These are phyloP conservation scores for Ooceraea biroi DNA, from an alignment of 1,140 invertebrate species.

Conservation along the genomic window DNA sequence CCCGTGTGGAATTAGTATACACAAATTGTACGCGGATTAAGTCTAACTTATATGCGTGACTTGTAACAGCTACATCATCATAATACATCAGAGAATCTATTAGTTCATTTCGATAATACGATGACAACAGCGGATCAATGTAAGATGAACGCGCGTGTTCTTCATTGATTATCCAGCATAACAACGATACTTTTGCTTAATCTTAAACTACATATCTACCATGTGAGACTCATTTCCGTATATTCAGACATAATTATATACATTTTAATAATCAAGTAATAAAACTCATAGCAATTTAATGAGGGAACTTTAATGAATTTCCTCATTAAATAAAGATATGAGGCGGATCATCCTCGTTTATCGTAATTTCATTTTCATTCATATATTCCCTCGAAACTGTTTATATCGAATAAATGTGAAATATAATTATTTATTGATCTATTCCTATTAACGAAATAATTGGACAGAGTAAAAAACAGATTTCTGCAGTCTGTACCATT, in stretches of 20 bases:
- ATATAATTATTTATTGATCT: constrained; percentile 6
- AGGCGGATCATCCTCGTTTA: background rate
- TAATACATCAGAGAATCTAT: background rate
- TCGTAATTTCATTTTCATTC: background rate
- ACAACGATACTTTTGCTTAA: constrained; percentile 23
- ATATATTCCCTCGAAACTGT: background rate
- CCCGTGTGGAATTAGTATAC: constrained; percentile 23
- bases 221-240: background rate
- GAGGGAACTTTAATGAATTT: background rate
- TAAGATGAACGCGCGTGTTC: background rate
- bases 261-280: background rate
- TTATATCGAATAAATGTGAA: background rate
- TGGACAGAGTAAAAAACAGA: background rate
- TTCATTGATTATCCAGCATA: background rate
- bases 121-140: background rate
- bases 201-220: background rate
- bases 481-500: background rate
- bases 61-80: background rate
- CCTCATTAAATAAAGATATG: background rate
- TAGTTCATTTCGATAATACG: background rate
- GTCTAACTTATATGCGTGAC: background rate
- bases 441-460: background rate
- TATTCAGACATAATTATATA: background rate
- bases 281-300: background rate
- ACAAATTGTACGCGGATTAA: constrained; percentile 15